Conservation (phyloP, 2,113 vertebrate species). For the Cebidichthys violaceus region DNA sequence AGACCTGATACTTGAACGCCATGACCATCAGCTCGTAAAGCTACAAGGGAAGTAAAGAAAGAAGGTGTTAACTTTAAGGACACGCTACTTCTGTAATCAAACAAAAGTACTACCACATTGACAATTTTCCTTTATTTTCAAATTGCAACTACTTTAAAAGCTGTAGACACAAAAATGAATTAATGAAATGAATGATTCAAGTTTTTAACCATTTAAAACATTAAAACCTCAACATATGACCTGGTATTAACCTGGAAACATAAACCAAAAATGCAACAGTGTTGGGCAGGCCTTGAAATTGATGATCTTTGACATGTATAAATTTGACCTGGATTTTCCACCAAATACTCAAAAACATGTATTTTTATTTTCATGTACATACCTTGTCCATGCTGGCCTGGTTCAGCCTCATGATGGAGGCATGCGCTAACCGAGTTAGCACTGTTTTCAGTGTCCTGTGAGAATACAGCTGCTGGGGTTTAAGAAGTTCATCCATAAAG, state of each 20-base stretch:
- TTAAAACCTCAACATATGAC: background rate
- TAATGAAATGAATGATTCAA: too few relatives aligned
- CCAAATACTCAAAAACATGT: background rate
- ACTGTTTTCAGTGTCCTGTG: constrained; percentile 90
- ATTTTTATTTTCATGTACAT: background rate
- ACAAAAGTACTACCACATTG: background rate
- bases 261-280: background rate
- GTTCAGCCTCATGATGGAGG: constrained; percentile 95
- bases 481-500: constrained; percentile 94
- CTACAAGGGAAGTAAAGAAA: constrained; percentile 71
- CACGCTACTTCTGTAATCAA: background rate
- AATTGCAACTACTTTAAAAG: background rate
- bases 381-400: constrained; percentile 96
- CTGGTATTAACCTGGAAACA: background rate
- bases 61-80: background rate
- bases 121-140: background rate
- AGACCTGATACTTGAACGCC: constrained; percentile 95
- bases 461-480: constrained; percentile 93
- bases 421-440: constrained; percentile 91
- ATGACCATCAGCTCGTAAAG: constrained; percentile 96
- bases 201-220: too few relatives aligned
- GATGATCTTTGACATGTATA: background rate
- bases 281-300: background rate
- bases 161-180: background rate
- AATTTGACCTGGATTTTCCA: background rate